Evolutionary conservation across 2,888 invertebrate genomes (phyloP).

Genomic region (Charanyca ferruginea): DNA sequence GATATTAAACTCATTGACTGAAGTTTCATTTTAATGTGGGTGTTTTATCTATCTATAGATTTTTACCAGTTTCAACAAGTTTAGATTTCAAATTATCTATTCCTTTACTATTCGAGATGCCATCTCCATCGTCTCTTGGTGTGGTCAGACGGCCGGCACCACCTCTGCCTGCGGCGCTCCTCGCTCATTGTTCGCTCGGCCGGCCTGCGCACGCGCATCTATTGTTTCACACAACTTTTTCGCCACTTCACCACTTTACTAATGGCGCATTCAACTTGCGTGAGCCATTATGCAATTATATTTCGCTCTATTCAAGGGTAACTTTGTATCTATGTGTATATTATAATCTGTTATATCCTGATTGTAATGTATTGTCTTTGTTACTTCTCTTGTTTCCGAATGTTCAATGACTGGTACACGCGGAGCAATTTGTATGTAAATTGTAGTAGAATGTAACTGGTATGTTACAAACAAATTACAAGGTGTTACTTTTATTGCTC

Average conservation of each 20-base stretch:
- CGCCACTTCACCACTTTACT: conserved; percentile 72
- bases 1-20: too few species aligned
- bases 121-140: conserved; percentile 44
- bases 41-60: neutral
- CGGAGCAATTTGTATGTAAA: conserved; percentile 47
- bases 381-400: conserved; percentile 47
- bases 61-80: neutral
- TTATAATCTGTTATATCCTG: conserved; percentile 47
- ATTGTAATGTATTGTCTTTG: conserved; percentile 54
- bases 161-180: conserved; percentile 68
- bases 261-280: conserved; percentile 68
- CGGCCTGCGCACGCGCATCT: conserved; percentile 62
- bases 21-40: too few species aligned
- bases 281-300: conserved; percentile 65
- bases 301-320: conserved; percentile 64
- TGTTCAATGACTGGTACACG: conserved; percentile 40
- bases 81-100: conserved; percentile 14
- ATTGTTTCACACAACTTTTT: conserved; percentile 75
- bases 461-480: conserved; percentile 30
- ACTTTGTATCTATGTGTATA: conserved; percentile 30
- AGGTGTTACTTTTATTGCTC: conserved; percentile 52
- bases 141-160: conserved; percentile 43
- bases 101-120: conserved; percentile 35
- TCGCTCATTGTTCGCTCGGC: conserved; percentile 72
- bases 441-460: conserved; percentile 31